Base-by-base conservation (phyloP, 2,888 invertebrate genomes). In the Conus canariensis region DNA sequence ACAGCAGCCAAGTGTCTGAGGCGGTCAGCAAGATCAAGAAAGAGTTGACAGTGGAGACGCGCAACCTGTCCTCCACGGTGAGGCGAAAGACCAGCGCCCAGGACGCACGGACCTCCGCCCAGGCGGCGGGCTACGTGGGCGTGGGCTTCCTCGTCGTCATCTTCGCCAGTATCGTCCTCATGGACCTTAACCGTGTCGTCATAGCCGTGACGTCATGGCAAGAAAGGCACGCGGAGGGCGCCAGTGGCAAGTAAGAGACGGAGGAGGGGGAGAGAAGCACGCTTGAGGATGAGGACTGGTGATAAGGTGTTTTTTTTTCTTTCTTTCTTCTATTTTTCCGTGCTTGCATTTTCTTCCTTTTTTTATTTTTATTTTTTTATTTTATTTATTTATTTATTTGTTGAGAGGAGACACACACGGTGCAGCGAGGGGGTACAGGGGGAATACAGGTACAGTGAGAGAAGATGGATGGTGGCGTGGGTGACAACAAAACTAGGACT, bases 51-150 rank as follows among this genome's bases (percentile, higher is more conserved):
- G 64, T 85, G 85, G 64, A 85, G 7, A 60, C 59, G 5, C 1
- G 14, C 25, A 59, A 59, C 22, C 85, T 85, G 85, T 85, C 85
- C 12, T 14, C 59, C 14, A 64, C 64, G 0, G 64, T 64, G 58
- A 56, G 85, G 25, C 60, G 64, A 30, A 85, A 85, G 64, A 85
- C 64, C 25, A 85, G 85, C 60, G 85, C 30, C 7, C 64, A n/a
- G 30, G 85, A 85, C 30, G 25, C 60, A 14, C 60, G 85, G 64
- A 85, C 85, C 22, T 85, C 85, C 14, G 85, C 85, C 64, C 22
- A 64, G 5, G 85, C n/a, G 25, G 19, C 85, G 1, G 85, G 85
- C 9, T 85, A 14, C n/a, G 25, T 85, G 64, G 85, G 85, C n/a
- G n/a, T 85, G 4, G 85, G 5, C 25, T 1, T 85, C 16, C 64